Evolutionary conservation across 2,888 invertebrate genomes (phyloP), one percentile per base, ranked within the genome.

Genomic region (Nezara viridula): DNA sequence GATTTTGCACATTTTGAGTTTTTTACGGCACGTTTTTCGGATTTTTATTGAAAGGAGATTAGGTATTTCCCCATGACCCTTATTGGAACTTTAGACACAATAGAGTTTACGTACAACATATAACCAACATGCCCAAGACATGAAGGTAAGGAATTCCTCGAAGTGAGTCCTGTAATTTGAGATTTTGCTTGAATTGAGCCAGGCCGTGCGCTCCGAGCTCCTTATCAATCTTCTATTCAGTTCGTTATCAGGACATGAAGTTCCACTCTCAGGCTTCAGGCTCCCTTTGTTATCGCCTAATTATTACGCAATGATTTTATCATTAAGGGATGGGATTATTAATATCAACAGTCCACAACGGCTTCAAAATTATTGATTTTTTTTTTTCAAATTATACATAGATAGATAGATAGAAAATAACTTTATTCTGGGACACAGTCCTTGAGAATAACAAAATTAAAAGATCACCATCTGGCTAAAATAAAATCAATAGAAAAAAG

Each of bases 181-280:
- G 60, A 60, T 27, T 60, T 60, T 27, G 16, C 27, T 27, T 60
- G 2, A 32, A n/a, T 60, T 27, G 3, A 32, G 60, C 16, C 14
- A 16, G 14, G 0, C 60, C 60, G 14, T 6, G 14, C 14, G 16
- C 16, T 27, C 27, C 60, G 10, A 27, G 16, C 27, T 60, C 14
- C 60, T 32, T 60, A 60, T 60, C 27, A 60, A 60, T 60, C 27
- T 60, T 60, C 60, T 60, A 60, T 60, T 60, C 60, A 32, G 27
- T 32, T 60, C 16, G 60, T 60, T 60, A 60, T 60, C 60, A 60
- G 60, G 14, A 60, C 60, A 60, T 6, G 27, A 60, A 60, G 60
- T 60, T 60, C 60, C 27, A 27, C 60, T 60, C 14, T 16, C 27
- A 27, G 27, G 27, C 16, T 27, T 32, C 10, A n/a, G 12, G 9